These are phyloP conservation scores for Netelia inedita DNA, from an alignment of 2,888 invertebrate genomes.

Conservation along the genomic window DNA sequence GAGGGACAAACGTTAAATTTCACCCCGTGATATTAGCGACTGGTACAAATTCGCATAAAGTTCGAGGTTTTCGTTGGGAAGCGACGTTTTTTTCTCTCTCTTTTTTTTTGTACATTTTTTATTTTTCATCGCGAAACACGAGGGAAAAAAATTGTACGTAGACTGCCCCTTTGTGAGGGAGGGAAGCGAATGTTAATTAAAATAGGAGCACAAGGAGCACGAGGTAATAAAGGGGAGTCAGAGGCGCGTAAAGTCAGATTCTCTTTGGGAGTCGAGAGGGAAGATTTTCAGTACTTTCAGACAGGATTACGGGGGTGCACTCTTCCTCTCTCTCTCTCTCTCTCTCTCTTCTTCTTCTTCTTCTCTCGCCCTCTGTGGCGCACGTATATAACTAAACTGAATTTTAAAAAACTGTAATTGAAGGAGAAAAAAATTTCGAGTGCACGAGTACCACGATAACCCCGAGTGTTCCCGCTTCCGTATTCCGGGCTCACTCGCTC, in stretches of 20 bases:
- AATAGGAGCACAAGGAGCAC: conserved; percentile 28
- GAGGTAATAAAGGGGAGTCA: conserved; percentile 34
- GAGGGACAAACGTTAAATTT: neutral
- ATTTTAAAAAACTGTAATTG: conserved; percentile 52
- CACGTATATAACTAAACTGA: conserved; percentile 5
- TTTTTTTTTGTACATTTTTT: too few relatives aligned
- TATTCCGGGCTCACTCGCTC: neutral
- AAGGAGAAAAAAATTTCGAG: conserved; percentile 47
- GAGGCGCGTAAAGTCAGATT: conserved; percentile 17
- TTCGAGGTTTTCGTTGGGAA: neutral
- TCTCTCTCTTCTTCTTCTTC: too few relatives aligned
- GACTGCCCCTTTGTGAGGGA: neutral
- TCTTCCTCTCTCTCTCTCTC: too few relatives aligned
- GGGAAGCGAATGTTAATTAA: conserved; percentile 59
- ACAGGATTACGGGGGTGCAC: neutral
- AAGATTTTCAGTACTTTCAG: conserved; percentile 7
- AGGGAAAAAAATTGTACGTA: neutral
- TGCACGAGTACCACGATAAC: conserved; percentile 14
- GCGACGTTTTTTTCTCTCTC: neutral
- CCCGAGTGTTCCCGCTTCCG: conserved; percentile 6
- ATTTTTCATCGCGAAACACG: too few relatives aligned
- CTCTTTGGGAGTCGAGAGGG: conserved; percentile 30
- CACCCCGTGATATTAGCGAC: neutral
- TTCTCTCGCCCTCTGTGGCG: neutral
- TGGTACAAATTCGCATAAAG: conserved; percentile 14